Evolutionary conservation across 2,113 vertebrate genomes (phyloP).

Genomic region (Pedetes capensis): DNA sequence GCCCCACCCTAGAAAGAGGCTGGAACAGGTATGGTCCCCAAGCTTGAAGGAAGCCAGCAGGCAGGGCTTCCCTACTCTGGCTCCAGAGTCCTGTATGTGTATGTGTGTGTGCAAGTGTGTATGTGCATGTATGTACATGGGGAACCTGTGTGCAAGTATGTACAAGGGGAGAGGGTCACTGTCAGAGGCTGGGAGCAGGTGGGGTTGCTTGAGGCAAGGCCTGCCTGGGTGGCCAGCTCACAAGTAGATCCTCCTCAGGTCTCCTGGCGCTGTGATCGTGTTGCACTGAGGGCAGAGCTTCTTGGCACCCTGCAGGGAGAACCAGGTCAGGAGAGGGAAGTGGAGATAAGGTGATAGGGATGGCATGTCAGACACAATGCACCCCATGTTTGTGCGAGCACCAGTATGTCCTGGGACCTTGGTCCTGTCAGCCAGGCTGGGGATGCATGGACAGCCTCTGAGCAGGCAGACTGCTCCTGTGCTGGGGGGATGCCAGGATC

Average conservation of each 20-base stretch:
- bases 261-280: slow-evolving; percentile 98
- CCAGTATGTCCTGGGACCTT: not conserved
- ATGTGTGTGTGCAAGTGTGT: not conserved
- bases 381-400: not conserved
- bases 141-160: slow-evolving; percentile 72
- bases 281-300: slow-evolving; percentile 99
- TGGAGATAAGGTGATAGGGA: too few relatives aligned
- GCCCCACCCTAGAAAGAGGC: slow-evolving; percentile 45
- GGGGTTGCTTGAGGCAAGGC: slow-evolving; percentile 22
- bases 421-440: not conserved
- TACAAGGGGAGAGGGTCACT: slow-evolving; percentile 64
- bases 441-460: slow-evolving; percentile 15
- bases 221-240: slow-evolving; percentile 84
- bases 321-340: too few relatives aligned
- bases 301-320: slow-evolving; percentile 93
- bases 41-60: slow-evolving; percentile 31
- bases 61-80: slow-evolving; percentile 61
- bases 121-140: slow-evolving; percentile 68
- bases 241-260: slow-evolving; percentile 98
- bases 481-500: slow-evolving; percentile 74
- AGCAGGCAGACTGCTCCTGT: slow-evolving; percentile 66
- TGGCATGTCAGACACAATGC: not conserved
- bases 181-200: slow-evolving; percentile 55
- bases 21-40: slow-evolving; percentile 64
- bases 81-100: slow-evolving; percentile 62